Evolutionary conservation across 2,113 vertebrate species (phyloP), one percentile per base, ranked within the genome.

Genomic region (Cinclus mexicanus): DNA sequence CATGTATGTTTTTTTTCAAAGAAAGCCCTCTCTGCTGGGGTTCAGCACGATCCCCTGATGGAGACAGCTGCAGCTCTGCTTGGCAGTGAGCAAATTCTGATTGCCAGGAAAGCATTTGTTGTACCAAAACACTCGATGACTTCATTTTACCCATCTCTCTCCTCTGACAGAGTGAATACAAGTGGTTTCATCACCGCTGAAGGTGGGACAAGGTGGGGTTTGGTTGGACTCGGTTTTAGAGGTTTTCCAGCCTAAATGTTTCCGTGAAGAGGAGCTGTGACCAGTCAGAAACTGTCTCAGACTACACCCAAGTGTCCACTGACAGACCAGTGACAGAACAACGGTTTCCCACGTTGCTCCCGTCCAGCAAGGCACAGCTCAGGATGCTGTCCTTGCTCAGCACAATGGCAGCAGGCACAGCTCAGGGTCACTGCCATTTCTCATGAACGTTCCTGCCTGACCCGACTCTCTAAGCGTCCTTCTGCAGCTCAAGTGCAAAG

Each of bases 381-480:
- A 37, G 44, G 28, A 10, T 14, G 21, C n/a, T 42, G 37, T 17
- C 39, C 42, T 24, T 35, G 56, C 56, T 67, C 47, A 39, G 35
- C 39, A 23, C 23, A 2, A 1, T 14, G 26, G 37, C n/a, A 33
- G 3, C 2, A 0, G 41, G 33, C 41, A 22, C 16, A 6, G 23
- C 26, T 79, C 7, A 12, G 77, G n/a, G 53, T 5, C 72, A 50
- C 28, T 5, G 16, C 15, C 10, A 55, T 31, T 57, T 53, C 47
- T 31, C 46, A 39, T 14, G 3, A 17, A 18, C 23, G 19, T 21
- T 74, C n/a, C 68, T 69, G 70, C 29, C 8, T 25, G 41, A 33
- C 5, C 46, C 42, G 5, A 2, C 39, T 6, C 39, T 21, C 1
- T 1, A 13, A 52, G 57, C 12, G 47, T 18, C n/a, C 3, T 47